These are phyloP conservation scores for Meleagris gallopavo DNA, from an alignment of 2,113 vertebrate genomes.

Conservation along the genomic window DNA sequence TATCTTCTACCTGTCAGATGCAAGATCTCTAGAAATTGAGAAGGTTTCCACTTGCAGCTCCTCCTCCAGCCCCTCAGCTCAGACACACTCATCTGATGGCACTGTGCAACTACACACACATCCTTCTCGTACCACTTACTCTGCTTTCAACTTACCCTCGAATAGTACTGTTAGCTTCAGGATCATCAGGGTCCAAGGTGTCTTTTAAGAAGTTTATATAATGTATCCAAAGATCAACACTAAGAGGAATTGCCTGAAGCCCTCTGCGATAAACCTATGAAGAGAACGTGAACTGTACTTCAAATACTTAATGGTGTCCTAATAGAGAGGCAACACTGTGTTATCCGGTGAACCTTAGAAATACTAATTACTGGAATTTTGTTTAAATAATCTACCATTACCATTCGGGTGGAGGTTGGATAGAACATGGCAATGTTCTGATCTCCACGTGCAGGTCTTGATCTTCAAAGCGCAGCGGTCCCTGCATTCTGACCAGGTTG, in stretches of 20 bases:
- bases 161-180: slow-evolving; percentile 88
- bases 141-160: slow-evolving; percentile 86
- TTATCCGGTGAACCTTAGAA: slow-evolving; percentile 88
- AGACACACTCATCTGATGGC: rapidly evolving
- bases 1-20: neutral
- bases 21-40: neutral
- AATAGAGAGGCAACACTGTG: slow-evolving; percentile 85
- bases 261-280: slow-evolving; percentile 95
- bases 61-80: neutral
- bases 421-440: slow-evolving; percentile 93
- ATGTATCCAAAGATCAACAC: slow-evolving; percentile 98
- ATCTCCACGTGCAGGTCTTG: slow-evolving; percentile 90
- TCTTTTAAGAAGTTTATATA: slow-evolving; percentile 97
- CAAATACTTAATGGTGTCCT: slow-evolving; percentile 72
- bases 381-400: slow-evolving; percentile 92
- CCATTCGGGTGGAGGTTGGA: slow-evolving; percentile 91
- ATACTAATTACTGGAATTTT: slow-evolving; percentile 87
- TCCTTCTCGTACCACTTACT: rapidly evolving
- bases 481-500: slow-evolving; percentile 90
- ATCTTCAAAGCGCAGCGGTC: slow-evolving; percentile 89
- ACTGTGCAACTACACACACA: rapidly evolving
- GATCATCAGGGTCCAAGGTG: slow-evolving; percentile 88
- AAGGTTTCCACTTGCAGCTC: neutral
- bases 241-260: slow-evolving; percentile 97
- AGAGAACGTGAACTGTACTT: slow-evolving; percentile 78